Conservation (phyloP, 1,140 invertebrate species). For the Brevipalpus yothersi region DNA sequence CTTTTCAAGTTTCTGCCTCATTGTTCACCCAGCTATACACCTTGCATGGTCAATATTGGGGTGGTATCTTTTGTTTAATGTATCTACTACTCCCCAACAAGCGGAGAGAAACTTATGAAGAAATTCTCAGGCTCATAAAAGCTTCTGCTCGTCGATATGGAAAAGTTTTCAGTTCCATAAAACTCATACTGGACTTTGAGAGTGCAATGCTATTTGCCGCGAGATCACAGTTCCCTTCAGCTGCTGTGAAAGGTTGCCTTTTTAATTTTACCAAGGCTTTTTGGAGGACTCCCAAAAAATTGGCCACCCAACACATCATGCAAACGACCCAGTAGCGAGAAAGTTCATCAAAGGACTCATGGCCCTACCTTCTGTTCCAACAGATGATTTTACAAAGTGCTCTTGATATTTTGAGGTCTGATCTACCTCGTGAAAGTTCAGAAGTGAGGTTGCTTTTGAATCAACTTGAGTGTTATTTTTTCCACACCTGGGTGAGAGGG, state of each 20-base stretch:
- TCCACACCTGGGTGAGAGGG: not conserved
- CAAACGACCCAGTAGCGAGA: not conserved
- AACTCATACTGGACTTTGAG: not conserved
- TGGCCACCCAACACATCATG: not conserved
- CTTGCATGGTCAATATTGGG: not conserved
- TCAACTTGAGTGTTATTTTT: not conserved
- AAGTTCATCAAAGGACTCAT: not conserved
- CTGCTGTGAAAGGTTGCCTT: not conserved
- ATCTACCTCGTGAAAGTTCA: not conserved
- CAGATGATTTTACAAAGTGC: not conserved
- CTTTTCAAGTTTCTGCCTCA: not conserved
- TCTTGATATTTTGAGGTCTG: not conserved
- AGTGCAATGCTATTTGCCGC: not conserved
- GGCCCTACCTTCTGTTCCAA: not conserved
- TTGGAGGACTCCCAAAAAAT: not conserved
- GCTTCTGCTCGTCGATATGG: not conserved
- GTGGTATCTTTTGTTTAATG: not conserved
- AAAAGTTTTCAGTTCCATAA: not conserved
- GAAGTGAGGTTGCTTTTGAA: not conserved
- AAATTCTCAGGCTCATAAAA: not conserved
- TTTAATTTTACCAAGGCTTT: not conserved
- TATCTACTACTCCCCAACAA: not conserved
- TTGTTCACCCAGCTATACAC: not conserved
- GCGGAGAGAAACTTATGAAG: not conserved
- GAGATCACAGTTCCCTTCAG: not conserved